A percentile compares a stretch with the other conserved stretches of the same genome.
These are phyloP conservation scores for Megalopta genalis DNA, from an alignment of 1,140 invertebrate species.

Conservation along the genomic window DNA sequence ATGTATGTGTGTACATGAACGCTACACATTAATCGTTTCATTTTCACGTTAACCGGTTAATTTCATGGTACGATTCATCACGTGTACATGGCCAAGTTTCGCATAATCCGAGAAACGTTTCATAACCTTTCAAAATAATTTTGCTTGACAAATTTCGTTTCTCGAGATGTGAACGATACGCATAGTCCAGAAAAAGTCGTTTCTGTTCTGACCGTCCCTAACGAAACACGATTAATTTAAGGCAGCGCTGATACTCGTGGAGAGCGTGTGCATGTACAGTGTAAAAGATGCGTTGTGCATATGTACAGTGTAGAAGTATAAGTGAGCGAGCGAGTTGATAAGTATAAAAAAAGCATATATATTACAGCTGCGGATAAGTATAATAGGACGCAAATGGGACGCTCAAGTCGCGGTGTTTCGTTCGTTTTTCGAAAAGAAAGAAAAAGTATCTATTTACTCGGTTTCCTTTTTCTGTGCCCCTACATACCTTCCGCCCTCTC, in stretches of 20 bases:
- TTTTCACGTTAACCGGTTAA: slow-evolving; percentile 17
- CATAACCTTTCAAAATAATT: background rate
- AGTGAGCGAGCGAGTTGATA: slow-evolving; percentile 64
- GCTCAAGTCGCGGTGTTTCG: slow-evolving; percentile 65
- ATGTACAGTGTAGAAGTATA: slow-evolving; percentile 79
- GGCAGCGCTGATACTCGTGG: slow-evolving; percentile 73
- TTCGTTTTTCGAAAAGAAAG: slow-evolving; percentile 30
- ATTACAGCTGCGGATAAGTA: slow-evolving; percentile 76
- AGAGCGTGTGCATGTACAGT: slow-evolving; percentile 79
- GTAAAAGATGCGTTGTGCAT: slow-evolving; percentile 80
- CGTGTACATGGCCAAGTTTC: background rate
- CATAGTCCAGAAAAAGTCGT: background rate
- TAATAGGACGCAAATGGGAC: slow-evolving; percentile 64
- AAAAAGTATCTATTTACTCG: slow-evolving; percentile 20
- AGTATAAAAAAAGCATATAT: slow-evolving; percentile 67
- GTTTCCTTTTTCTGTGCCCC: slow-evolving; percentile 14
- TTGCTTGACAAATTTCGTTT: background rate
- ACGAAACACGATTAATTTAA: slow-evolving; percentile 68
- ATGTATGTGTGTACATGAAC: background rate
- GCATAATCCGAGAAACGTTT: background rate
- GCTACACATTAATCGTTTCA: background rate
- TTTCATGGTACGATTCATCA: background rate
- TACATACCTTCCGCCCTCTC: background rate
- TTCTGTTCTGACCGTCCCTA: slow-evolving; percentile 69
- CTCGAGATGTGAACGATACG: background rate